phyloP scores from a whole-genome alignment of 2,888 invertebrate species.

The Meandrusa payeni region DNA sequence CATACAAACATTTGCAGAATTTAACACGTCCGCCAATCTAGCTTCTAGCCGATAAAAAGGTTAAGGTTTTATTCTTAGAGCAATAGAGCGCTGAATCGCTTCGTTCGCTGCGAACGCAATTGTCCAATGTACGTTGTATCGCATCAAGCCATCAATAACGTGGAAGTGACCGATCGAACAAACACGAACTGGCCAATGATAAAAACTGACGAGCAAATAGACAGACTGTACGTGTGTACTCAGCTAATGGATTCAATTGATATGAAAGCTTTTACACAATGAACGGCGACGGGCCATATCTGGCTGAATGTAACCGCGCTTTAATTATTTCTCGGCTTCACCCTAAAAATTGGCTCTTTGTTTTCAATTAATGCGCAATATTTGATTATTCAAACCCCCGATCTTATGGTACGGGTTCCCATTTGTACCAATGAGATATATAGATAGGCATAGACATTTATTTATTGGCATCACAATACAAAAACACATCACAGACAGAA shows the following conservation, averaged over 20 bases:
- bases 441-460: too few species aligned
- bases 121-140: conserved; percentile 47
- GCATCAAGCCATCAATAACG: conserved; percentile 73
- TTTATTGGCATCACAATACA: too few species aligned
- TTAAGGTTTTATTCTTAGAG: conserved; percentile 20
- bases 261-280: conserved; percentile 79
- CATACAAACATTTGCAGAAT: conserved; percentile 33
- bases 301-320: conserved; percentile 34
- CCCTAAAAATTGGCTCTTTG: conserved; percentile 29
- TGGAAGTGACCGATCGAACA: conserved; percentile 76
- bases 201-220: conserved; percentile 80
- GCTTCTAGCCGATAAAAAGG: conserved; percentile 24
- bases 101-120: conserved; percentile 30
- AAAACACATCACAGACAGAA: too few species aligned
- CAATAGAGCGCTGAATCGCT: conserved; percentile 27
- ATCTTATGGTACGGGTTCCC: too few species aligned
- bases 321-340: conserved; percentile 46
- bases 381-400: too few species aligned
- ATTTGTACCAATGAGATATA: too few species aligned
- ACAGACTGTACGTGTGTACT: conserved; percentile 75
- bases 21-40: conserved; percentile 14
- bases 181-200: conserved; percentile 76
- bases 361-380: conserved; percentile 11
- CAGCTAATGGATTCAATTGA: conserved; percentile 81
- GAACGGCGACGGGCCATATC: conserved; percentile 59